These are phyloP conservation scores for Cossypha heuglini DNA, from an alignment of 2,797 vertebrate genomes.

Conservation along the genomic window DNA sequence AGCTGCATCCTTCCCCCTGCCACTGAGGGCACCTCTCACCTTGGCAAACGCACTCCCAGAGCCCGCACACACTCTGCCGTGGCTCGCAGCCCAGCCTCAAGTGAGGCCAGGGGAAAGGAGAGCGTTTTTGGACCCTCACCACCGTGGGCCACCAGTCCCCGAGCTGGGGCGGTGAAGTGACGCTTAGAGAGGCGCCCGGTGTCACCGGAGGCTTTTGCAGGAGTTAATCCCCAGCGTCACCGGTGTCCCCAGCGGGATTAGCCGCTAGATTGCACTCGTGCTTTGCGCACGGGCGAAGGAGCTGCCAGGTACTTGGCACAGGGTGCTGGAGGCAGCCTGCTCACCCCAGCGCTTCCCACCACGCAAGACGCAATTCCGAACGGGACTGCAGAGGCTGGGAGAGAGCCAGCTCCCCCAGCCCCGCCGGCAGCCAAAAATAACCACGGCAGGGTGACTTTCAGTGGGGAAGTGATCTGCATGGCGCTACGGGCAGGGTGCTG, in stretches of 20 bases:
- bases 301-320: not conserved
- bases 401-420: conserved; percentile 2
- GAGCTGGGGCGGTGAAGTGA: not conserved
- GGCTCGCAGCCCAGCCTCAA: not conserved
- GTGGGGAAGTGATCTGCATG: not conserved
- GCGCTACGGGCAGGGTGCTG: not conserved
- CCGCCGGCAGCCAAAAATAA: conserved; percentile 5
- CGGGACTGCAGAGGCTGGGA: not conserved
- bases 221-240: not conserved
- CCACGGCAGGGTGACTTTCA: not conserved
- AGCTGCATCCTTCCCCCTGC: not conserved
- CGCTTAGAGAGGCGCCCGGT: fast-evolving
- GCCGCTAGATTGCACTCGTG: conserved; percentile 54
- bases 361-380: not conserved
- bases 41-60: not conserved
- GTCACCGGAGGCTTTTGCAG: not conserved
- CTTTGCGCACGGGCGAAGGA: not conserved
- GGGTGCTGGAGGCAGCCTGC: not conserved
- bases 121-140: not conserved
- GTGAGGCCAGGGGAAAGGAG: not conserved
- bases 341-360: conserved; percentile 7
- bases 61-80: fast-evolving
- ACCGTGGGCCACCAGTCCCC: not conserved
- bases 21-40: not conserved
- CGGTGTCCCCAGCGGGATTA: not conserved